These are phyloP conservation scores for Neodiprion lecontei DNA, from an alignment of 1,140 invertebrate species.

Conservation along the genomic window DNA sequence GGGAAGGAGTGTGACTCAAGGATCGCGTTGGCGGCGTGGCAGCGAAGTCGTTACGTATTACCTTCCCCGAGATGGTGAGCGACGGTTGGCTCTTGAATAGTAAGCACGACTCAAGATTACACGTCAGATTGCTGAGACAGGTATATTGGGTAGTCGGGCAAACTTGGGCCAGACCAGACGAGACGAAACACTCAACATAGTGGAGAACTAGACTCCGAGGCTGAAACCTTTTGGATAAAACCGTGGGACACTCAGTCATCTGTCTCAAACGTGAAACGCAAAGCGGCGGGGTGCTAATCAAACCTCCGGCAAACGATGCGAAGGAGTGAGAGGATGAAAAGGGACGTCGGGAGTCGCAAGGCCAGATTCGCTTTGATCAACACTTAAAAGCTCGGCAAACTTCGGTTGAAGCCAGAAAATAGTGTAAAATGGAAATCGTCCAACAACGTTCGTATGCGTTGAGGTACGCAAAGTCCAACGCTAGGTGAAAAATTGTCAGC, in stretches of 20 bases:
- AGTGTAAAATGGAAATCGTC: no score
- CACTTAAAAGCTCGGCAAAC: neutral
- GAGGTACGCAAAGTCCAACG: no score
- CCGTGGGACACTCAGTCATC: neutral
- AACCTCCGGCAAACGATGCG: neutral
- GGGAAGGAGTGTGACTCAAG: no score
- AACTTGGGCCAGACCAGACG: neutral
- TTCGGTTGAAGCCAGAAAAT: neutral
- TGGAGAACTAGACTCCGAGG: neutral
- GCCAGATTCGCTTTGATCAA: neutral
- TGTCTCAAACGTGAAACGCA: neutral
- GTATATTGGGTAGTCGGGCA: neutral
- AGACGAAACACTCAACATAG: neutral
- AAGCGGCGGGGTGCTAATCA: neutral
- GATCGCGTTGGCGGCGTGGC: no score
- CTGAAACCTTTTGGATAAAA: neutral
- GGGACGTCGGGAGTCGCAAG: no score
- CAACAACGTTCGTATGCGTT: no score
- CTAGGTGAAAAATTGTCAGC: no score
- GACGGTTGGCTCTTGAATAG: neutral
- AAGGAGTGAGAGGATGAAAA: neutral
- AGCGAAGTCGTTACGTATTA: no score
- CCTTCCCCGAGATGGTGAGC: neutral
- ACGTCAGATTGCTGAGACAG: slow-evolving; percentile 7
- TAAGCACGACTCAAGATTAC: slow-evolving; percentile 7